Evolutionary conservation across 2,113 vertebrate species (phyloP).

Genomic region (Pontoporia blainvillei): DNA sequence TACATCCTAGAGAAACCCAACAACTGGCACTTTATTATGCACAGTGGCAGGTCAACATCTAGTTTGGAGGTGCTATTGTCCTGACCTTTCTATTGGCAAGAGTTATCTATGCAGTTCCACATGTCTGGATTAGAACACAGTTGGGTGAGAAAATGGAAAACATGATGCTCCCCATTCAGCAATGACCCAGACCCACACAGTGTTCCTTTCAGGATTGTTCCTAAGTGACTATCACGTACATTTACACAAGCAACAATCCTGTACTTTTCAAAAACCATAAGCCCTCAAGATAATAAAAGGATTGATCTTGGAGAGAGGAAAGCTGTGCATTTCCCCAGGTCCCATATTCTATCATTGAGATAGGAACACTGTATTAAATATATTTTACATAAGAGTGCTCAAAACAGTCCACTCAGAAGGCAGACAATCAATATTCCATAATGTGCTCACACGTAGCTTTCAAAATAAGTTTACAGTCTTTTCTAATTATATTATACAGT

Average conservation of each 20-base stretch:
- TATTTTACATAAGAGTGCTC: not conserved
- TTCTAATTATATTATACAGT: not conserved
- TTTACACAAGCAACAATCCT: not conserved
- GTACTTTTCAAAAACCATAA: conserved; percentile 8
- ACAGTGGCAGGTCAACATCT: not conserved
- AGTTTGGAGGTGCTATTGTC: conserved; percentile 9
- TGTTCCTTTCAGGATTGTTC: not conserved
- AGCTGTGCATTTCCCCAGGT: not conserved
- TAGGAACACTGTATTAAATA: not conserved
- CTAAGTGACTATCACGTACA: not conserved
- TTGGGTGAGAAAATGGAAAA: conserved; percentile 36
- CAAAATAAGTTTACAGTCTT: not conserved
- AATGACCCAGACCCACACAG: not conserved
- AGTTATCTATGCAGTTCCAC: not conserved
- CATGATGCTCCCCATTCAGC: not conserved
- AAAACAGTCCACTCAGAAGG: not conserved
- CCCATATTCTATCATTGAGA: not conserved
- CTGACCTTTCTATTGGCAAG: not conserved
- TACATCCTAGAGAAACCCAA: not conserved
- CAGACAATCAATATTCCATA: not conserved
- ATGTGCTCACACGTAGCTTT: not conserved
- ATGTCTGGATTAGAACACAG: conserved; percentile 20
- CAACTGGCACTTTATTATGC: not conserved
- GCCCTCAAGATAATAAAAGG: not conserved
- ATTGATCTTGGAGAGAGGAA: not conserved